phyloP scores from a whole-genome alignment of 2,888 invertebrate genomes.

The Artemia sinica region DNA sequence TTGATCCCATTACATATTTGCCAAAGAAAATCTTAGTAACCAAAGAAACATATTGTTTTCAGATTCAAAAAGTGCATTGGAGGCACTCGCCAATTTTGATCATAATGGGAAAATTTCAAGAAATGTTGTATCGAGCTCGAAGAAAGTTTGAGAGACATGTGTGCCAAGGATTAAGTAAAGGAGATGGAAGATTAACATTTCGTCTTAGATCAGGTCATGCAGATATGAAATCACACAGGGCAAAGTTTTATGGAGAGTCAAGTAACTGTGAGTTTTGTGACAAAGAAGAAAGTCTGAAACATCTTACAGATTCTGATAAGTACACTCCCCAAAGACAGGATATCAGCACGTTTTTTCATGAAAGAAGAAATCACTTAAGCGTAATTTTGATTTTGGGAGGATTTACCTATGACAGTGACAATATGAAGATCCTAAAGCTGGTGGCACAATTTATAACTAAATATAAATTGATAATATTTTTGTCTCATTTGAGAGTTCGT shows the following conservation, averaged over 20 bases:
- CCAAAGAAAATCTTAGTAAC: too few relatives aligned
- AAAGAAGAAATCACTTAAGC: background rate
- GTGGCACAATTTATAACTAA: conserved; percentile 4
- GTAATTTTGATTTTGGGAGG: background rate
- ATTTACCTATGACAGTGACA: background rate
- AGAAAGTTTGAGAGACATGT: background rate
- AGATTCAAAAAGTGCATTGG: too few relatives aligned
- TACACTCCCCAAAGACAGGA: background rate
- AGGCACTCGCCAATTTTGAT: too few relatives aligned
- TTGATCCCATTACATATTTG: too few relatives aligned
- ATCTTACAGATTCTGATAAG: background rate
- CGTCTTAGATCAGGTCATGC: background rate
- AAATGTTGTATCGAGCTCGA: too few relatives aligned
- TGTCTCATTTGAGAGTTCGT: too few relatives aligned
- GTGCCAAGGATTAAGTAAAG: background rate
- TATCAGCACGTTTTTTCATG: background rate
- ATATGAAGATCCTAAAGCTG: conserved; percentile 1
- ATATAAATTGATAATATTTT: too few relatives aligned
- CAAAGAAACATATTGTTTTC: too few relatives aligned
- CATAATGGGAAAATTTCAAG: too few relatives aligned
- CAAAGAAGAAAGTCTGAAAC: too few relatives aligned
- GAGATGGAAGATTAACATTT: background rate
- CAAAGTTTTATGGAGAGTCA: conserved; percentile 12
- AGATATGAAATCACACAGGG: background rate
- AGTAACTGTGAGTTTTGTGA: background rate